These are phyloP conservation scores for Ostrea edulis DNA, from an alignment of 1,140 invertebrate species.

Conservation along the genomic window DNA sequence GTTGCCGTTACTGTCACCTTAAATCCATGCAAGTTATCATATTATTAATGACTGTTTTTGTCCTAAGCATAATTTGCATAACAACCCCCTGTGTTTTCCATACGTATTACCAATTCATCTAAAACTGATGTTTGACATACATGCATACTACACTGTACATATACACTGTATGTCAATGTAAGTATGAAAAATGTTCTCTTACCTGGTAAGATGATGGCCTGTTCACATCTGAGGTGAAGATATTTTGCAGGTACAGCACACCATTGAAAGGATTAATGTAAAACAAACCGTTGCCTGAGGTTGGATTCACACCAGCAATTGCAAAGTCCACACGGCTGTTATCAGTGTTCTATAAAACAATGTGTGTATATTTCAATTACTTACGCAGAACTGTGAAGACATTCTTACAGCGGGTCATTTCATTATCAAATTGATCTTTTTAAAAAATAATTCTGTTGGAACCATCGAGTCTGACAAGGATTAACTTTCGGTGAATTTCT, in stretches of 20 bases:
- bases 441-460: too few species aligned
- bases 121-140: too few species aligned
- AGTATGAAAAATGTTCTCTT: background rate
- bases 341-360: conserved; percentile 56
- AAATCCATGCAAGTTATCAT: background rate
- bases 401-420: too few species aligned
- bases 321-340: conserved; percentile 61
- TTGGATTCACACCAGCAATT: conserved; percentile 57
- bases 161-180: background rate
- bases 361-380: background rate
- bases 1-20: conserved; percentile 90
- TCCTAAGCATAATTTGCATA: too few species aligned
- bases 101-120: too few species aligned
- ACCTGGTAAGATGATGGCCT: conserved; percentile 54
- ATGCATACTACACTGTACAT: too few species aligned
- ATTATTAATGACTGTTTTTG: background rate
- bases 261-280: conserved; percentile 60
- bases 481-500: too few species aligned
- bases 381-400: too few species aligned
- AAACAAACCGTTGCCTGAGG: conserved; percentile 58
- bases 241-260: conserved; percentile 46
- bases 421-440: too few species aligned
- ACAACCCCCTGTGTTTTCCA: too few species aligned
- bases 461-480: too few species aligned
- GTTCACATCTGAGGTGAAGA: conserved; percentile 51